Evolutionary conservation across 2,888 invertebrate species (phyloP).

Genomic region (Chirona hameri): DNA sequence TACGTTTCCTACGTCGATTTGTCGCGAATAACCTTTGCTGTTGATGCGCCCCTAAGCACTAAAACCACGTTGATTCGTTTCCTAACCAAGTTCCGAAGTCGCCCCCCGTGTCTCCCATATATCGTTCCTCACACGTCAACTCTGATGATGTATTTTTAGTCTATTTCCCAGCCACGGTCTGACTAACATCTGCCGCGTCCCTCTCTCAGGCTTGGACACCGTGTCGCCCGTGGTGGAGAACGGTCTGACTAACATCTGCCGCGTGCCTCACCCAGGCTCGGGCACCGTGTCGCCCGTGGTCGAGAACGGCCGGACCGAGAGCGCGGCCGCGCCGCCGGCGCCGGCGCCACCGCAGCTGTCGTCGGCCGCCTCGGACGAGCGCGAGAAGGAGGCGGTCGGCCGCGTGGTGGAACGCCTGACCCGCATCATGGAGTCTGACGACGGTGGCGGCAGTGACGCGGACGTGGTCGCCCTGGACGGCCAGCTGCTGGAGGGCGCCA

Average conservation of each 20-base stretch:
- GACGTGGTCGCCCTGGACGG: slow-evolving; percentile 10
- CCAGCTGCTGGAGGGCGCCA: neutral
- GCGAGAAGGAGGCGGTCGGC: slow-evolving; percentile 8
- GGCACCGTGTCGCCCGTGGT: neutral
- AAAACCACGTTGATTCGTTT: no score
- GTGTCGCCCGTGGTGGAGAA: neutral
- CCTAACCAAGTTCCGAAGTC: no score
- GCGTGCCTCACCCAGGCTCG: neutral
- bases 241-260: neutral
- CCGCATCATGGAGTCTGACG: slow-evolving; percentile 2
- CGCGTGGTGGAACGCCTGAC: slow-evolving; percentile 25
- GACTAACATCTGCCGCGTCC: neutral
- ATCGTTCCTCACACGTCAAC: no score
- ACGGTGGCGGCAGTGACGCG: neutral
- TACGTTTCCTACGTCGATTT: no score
- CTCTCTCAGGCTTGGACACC: neutral
- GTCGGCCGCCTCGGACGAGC: slow-evolving; percentile 1
- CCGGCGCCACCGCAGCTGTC: neutral
- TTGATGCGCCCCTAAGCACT: no score
- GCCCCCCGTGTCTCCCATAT: no score
- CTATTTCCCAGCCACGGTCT: no score
- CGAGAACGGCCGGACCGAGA: neutral
- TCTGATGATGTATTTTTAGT: no score
- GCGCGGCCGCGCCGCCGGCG: neutral
- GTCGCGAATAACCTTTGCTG: no score